Evolutionary conservation across 2,113 vertebrate genomes (phyloP), one percentile per base, ranked within the genome.

Genomic region (Oreamnos americanus): DNA sequence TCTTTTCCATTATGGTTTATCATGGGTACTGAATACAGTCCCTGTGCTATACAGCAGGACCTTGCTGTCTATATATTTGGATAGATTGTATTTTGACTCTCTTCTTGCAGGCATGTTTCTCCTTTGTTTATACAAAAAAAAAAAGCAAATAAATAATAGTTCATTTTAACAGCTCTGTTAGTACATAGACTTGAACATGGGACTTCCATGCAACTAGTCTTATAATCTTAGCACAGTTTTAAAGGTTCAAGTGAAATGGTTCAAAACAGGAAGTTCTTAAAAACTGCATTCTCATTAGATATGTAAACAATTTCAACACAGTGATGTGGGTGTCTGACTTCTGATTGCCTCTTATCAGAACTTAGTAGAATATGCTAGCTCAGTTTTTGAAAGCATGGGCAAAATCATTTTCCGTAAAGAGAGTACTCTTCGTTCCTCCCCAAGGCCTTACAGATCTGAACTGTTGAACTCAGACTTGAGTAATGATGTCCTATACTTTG

Each of bases 381-480:
- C 47, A 5, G 21, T 76, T 94, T 74, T 94, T 67, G 64, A 93
- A 94, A 76, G 76, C 30, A 36, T 86, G 87, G 67, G 87, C 64
- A 93, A 93, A 93, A 83, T 62, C 49, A 51, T 96, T 97, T 96
- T 83, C 93, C 53, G 47, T 90, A 76, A 87, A 95, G 89, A 94
- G 97, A 96, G 92, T 96, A 91, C 90, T 90, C 90, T 95, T 96
- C 92, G 55, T 93, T 91, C 19, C 79, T 97, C 96, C 87, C 87
- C 39, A 87, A 90, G 96, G 87, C 87, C 93, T 91, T 53, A 76
- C 83, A 90, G 94, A 58, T 90, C 25, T 98, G 97, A 97, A 98
- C 95, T 96, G 14, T 95, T 98, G 97, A 98, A 98, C 98, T 90
- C 94, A 15, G 88, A 51, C 90, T 96, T 98, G 97, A 98, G 67